A percentile compares a stretch with the other conserved stretches of the same genome.
These are phyloP conservation scores for Porites evermanni DNA, from an alignment of 92 coral and sea anemone species.

Conservation along the genomic window DNA sequence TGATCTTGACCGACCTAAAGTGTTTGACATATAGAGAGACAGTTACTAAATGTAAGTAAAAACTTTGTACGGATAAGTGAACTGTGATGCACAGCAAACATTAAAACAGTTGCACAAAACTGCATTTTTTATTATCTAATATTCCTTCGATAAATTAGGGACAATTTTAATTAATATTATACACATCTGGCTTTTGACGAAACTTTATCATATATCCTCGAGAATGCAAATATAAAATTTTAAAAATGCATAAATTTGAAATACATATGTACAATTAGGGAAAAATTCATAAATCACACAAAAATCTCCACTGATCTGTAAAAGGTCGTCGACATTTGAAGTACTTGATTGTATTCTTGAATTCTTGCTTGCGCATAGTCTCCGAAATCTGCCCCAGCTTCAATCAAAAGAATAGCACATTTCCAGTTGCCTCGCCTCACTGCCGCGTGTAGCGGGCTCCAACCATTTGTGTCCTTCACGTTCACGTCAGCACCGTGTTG, in stretches of 20 bases:
- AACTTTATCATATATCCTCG: not conserved
- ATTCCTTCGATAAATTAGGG: not conserved
- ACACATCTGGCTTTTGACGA: too few relatives aligned
- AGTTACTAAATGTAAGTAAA: too few relatives aligned
- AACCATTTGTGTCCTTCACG: constrained; percentile 67
- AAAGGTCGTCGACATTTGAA: constrained; percentile 70
- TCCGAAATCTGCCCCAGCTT: constrained; percentile 89
- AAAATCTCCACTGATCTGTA: constrained; percentile 83
- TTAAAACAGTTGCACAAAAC: too few relatives aligned
- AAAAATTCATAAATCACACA: constrained; percentile 40
- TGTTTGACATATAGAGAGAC: too few relatives aligned
- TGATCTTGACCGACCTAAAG: too few relatives aligned
- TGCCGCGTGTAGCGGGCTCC: constrained; percentile 87
- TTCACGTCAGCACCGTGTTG: constrained; percentile 80
- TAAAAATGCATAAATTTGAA: not conserved
- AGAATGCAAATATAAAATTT: not conserved
- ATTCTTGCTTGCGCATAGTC: constrained; percentile 79
- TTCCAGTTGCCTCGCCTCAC: constrained; percentile 87
- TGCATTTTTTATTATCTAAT: too few relatives aligned
- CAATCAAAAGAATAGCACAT: constrained; percentile 82
- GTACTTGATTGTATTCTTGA: constrained; percentile 77
- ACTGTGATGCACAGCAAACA: too few relatives aligned
- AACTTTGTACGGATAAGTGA: too few relatives aligned
- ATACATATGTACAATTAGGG: not conserved
- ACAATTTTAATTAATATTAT: not conserved